Evolutionary conservation across 2,888 invertebrate species (phyloP).

Genomic region (Nemotelus pantherinus): DNA sequence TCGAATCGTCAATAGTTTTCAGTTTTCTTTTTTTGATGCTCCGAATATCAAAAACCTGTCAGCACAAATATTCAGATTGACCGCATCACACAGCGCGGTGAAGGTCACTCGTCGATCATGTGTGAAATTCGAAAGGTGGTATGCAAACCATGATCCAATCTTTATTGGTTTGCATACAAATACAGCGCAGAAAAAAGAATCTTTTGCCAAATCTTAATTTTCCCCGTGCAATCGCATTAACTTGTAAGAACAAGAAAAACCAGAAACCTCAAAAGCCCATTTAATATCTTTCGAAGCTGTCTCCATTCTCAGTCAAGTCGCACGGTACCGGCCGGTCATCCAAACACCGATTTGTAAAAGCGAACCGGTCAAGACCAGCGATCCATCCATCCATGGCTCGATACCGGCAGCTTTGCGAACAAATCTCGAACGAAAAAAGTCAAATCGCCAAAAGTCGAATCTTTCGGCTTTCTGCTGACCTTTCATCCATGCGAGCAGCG

Average conservation of each 20-base stretch:
- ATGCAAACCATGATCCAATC: conserved; percentile 14
- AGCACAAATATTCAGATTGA: conserved; percentile 10
- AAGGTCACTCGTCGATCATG: conserved; percentile 25
- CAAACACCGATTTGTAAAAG: no score
- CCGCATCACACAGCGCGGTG: neutral
- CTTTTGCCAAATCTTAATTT: conserved; percentile 27
- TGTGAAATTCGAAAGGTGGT: conserved; percentile 33
- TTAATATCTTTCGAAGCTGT: conserved; percentile 8
- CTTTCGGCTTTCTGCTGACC: conserved; percentile 29
- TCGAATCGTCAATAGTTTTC: no score
- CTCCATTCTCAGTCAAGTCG: neutral
- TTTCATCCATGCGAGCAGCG: conserved; percentile 17
- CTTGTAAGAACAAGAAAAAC: conserved; percentile 40
- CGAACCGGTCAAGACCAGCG: no score
- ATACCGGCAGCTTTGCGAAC: neutral
- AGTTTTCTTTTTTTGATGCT: no score
- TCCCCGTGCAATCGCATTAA: conserved; percentile 28
- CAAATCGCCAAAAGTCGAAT: conserved; percentile 33
- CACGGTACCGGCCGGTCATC: neutral
- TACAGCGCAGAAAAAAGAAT: conserved; percentile 8
- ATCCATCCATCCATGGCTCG: no score
- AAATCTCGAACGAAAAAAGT: neutral
- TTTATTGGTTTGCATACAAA: neutral
- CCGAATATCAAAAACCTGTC: no score
- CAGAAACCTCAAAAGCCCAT: conserved; percentile 31